A percentile compares a stretch with the other conserved stretches of the same genome.
Conservation (phyloP, 2,797 vertebrate species). For the Lithobates pipiens region DNA sequence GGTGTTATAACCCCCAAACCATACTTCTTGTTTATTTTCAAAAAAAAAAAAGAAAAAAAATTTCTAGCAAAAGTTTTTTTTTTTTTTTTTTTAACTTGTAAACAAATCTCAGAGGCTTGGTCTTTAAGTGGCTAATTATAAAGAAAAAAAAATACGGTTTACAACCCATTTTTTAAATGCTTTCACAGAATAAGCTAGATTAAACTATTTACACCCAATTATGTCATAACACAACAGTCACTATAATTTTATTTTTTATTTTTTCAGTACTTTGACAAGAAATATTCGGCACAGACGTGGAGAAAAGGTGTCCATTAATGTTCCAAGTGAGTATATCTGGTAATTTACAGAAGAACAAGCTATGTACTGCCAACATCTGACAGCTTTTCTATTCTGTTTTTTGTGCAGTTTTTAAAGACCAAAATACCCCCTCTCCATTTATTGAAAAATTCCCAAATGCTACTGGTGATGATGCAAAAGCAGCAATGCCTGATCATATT, state of each 20-base stretch:
- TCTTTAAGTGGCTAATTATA: too few relatives aligned
- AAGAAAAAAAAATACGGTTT: too few relatives aligned
- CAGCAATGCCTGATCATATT: slow-evolving; percentile 89
- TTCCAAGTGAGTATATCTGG: slow-evolving; percentile 87
- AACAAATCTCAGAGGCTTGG: too few relatives aligned
- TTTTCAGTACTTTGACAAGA: slow-evolving; percentile 89
- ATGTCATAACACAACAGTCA: too few relatives aligned
- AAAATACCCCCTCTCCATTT: slow-evolving; percentile 88
- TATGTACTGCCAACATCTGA: background rate
- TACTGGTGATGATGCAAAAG: slow-evolving; percentile 85
- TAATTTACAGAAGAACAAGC: background rate
- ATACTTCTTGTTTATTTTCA: too few relatives aligned
- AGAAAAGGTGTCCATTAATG: slow-evolving; percentile 95
- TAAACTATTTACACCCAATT: too few relatives aligned
- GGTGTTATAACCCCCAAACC: too few relatives aligned
- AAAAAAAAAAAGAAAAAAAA: too few relatives aligned
- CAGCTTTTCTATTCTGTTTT: background rate
- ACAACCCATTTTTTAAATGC: too few relatives aligned
- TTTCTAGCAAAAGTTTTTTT: too few relatives aligned
- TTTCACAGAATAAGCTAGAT: too few relatives aligned
- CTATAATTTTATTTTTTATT: background rate
- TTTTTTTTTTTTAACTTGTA: too few relatives aligned
- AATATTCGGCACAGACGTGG: slow-evolving; percentile 96
- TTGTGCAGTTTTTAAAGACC: slow-evolving; percentile 91
- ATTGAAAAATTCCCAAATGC: slow-evolving; percentile 88